Base-by-base conservation (phyloP, 1,140 invertebrate species). In the Euwallacea fornicatus region DNA sequence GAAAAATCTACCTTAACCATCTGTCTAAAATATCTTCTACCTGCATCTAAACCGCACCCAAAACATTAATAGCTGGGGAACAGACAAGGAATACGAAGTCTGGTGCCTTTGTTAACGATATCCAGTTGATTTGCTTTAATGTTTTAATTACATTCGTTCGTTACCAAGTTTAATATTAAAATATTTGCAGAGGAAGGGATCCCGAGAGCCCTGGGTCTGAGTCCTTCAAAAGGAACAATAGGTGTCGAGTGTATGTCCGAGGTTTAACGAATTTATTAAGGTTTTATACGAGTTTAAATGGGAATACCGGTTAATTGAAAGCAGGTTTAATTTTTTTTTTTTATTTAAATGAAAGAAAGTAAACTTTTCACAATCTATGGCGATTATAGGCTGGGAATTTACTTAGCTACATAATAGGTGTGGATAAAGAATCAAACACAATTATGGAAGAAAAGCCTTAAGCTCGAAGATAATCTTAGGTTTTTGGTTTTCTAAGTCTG, bases 91-190 rank as follows among this genome's bases (percentile, higher is more conserved):
- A 33, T 58, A 58, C 55, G 9, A 15, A 58, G 21, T n/a, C 55
- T 11, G 9, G 21, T n/a, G 55, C 6, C 59, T 61, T 61, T 61
- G 42, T 41, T 43, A 61, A 43, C 11, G 59, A 11, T 41, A 13
- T 61, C 11, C 42, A 21, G 33, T 61, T 61, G 42, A 61, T 61
- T 42, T 43, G 42, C 59, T 61, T 61, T 43, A 43, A 61, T 61
- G 59, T 41, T 61, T 61, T 61, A 61, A 61, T 61, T 41, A 61
- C 33, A 16, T 61, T 42, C 42, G 10, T 61, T 11, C 11, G 42
- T 61, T n/a, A 61, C 6, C 33, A 16, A 11, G 33, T 42, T 41
- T 13, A n/a, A 61, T 42, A 61, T 41, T 42, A 21, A 61, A 9
- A 16, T 58, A 0, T 11, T 15, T 53, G 7, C 8, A 53, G 11